Percentiles rank a stretch among this genome's conserved stretches.
Evolutionary conservation across 2,797 vertebrate species (phyloP).

Genomic region (Amblyopsis hoosieri): DNA sequence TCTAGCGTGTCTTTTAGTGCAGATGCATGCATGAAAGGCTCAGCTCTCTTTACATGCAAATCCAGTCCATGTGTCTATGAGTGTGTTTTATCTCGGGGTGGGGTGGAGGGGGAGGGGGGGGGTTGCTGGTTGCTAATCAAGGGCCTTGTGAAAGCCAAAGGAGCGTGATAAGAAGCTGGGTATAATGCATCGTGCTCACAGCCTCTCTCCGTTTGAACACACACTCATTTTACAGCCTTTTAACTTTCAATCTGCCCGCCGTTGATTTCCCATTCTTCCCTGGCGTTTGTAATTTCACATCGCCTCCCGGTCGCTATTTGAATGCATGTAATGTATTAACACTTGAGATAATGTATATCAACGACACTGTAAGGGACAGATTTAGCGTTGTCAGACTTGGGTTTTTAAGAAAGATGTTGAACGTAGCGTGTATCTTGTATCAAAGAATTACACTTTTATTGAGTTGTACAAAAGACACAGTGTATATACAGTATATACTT

Average conservation of each 20-base stretch:
- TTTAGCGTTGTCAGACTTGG: slow-evolving; percentile 1
- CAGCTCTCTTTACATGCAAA: slow-evolving; percentile 68
- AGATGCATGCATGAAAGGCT: slow-evolving; percentile 52
- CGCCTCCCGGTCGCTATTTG: slow-evolving; percentile 33
- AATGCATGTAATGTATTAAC: slow-evolving; percentile 39
- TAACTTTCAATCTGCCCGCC: slow-evolving; percentile 71
- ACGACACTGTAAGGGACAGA: slow-evolving; percentile 26
- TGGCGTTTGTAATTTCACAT: slow-evolving; percentile 47
- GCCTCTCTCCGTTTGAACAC: slow-evolving; percentile 60
- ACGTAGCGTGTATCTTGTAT: neutral
- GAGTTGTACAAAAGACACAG: too few relatives aligned
- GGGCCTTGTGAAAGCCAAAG: slow-evolving; percentile 72
- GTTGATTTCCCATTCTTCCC: slow-evolving; percentile 60
- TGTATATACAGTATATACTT: neutral
- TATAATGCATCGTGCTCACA: slow-evolving; percentile 50
- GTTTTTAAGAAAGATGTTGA: slow-evolving; percentile 4
- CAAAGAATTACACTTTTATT: too few relatives aligned
- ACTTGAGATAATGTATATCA: slow-evolving; percentile 54
- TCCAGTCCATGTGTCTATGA: slow-evolving; percentile 49
- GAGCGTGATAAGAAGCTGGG: slow-evolving; percentile 60
- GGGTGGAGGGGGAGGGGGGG: neutral
- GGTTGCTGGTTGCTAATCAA: slow-evolving; percentile 76
- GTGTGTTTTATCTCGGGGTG: slow-evolving; percentile 63
- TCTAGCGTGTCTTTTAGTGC: slow-evolving; percentile 36
- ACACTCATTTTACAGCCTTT: slow-evolving; percentile 75